Conservation (phyloP, 2,888 invertebrate genomes). For the Pollenia amentaria region DNA sequence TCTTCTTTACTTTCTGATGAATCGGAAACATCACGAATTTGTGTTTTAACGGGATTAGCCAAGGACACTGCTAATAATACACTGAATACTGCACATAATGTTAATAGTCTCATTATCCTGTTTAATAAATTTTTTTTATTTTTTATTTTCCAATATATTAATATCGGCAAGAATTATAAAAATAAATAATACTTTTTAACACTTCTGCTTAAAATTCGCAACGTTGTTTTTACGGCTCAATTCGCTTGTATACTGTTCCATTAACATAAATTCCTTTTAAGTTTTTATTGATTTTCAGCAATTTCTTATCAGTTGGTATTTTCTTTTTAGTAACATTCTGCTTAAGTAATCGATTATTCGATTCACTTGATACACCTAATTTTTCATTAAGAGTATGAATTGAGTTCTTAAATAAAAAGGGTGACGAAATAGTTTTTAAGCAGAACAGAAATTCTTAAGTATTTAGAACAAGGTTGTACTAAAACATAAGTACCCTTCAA, state of each 20-base stretch:
- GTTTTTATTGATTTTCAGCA: constrained; percentile 70
- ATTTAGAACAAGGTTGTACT: no score
- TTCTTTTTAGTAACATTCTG: constrained; percentile 12
- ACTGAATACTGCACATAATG: constrained; percentile 56
- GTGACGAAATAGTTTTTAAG: not conserved
- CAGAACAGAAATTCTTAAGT: no score
- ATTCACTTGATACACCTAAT: not conserved
- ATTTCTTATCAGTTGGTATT: constrained; percentile 67
- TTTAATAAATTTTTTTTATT: constrained; percentile 87
- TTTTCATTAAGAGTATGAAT: not conserved
- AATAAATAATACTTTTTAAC: constrained; percentile 27
- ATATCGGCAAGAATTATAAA: not conserved
- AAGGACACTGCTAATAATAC: constrained; percentile 40
- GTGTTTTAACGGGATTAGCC: constrained; percentile 53
- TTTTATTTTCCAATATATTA: constrained; percentile 13
- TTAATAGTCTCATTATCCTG: constrained; percentile 86
- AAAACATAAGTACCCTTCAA: no score
- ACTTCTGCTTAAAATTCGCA: constrained; percentile 30
- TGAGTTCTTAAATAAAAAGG: not conserved
- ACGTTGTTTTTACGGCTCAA: constrained; percentile 62
- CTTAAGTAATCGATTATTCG: constrained; percentile 38
- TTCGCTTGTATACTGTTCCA: constrained; percentile 70
- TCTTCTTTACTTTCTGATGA: constrained; percentile 31
- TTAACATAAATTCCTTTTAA: constrained; percentile 68
- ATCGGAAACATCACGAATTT: not conserved